Base-by-base conservation (phyloP, 2,797 vertebrate species). In the Tangara arthus region DNA sequence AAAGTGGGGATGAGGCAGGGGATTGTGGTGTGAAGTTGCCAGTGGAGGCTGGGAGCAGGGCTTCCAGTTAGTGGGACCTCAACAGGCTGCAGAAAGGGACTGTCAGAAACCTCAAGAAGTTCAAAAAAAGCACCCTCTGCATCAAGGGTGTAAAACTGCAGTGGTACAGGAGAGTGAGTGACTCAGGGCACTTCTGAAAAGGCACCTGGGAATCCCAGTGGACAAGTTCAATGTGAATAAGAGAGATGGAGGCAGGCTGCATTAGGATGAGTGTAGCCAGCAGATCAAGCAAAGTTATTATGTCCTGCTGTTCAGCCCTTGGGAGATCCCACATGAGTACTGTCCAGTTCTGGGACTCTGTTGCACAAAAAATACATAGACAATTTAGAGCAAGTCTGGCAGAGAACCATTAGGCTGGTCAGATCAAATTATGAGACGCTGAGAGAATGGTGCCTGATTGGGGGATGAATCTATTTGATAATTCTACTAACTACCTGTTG, bases 1-100 rank as follows among this genome's bases (percentile, higher is more conserved):
- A 53, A 65, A 65, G 8, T 50, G 15, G 3, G 4, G 10, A 11
- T 12, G 9, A 19, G 13, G 5, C 4, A 1, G 9, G 10, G 2
- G 2, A n/a, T 2, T 57, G 12, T 1, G 1, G 3, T 12, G 2
- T 64, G 12, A 32, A 83, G 11, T 7, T 75, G 23, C 14, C 47
- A 65, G 15, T 27, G 61, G 16, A 60, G 32, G 7, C 12, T 75
- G 22, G 18, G 15, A 82, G 8, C 11, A 55, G 27, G 15, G n/a
- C 24, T 92, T 7, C 12, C 17, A 32, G 39, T 44, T 30, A 76
- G 26, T 69, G 15, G 17, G 7, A 76, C 13, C 9, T 75, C 24
- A 80, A 27, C 3, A 56, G 8, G 8, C 42, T 78, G 27, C 23
- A 55, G 24, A 72, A 82, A 72, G 20, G 15, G 28, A 13, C 18